Percentiles rank a stretch among this genome's conserved stretches.
Evolutionary conservation across 2,888 invertebrate species (phyloP).

Genomic region (Odontocerum albicorne): DNA sequence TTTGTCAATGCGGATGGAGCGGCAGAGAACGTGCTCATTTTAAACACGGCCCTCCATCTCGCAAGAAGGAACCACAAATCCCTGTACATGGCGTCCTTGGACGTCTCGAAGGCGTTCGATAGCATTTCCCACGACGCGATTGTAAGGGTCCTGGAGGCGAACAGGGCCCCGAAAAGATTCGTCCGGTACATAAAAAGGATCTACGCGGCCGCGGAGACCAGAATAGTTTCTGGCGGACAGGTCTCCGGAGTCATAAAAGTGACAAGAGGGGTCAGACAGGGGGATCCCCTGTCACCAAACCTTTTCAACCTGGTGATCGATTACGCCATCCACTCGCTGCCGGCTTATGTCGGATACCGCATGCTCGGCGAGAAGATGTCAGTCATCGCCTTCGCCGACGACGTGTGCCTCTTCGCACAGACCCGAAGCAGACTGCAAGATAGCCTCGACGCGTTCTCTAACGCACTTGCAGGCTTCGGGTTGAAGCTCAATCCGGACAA

Average conservation of each 20-base stretch:
- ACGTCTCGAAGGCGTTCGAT: conserved; percentile 49
- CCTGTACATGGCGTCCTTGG: conserved; percentile 45
- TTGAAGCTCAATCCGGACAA: too few species aligned
- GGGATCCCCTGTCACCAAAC: conserved; percentile 44
- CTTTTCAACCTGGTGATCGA: conserved; percentile 41
- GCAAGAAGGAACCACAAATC: conserved; percentile 38
- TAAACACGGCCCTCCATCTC: conserved; percentile 39
- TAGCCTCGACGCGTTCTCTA: background rate
- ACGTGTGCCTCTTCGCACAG: background rate
- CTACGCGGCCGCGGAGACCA: conserved; percentile 41
- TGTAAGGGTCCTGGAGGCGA: conserved; percentile 39
- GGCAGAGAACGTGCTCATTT: conserved; percentile 41
- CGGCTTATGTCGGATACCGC: background rate
- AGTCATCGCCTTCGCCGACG: background rate
- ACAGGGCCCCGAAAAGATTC: conserved; percentile 40
- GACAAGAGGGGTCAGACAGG: conserved; percentile 46
- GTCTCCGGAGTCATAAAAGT: conserved; percentile 37
- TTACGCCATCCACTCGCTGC: background rate
- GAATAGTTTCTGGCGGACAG: conserved; percentile 36
- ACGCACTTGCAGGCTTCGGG: too few species aligned
- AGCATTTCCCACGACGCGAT: conserved; percentile 41
- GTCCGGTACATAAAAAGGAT: conserved; percentile 40
- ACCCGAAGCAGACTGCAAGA: background rate
- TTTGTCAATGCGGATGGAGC: conserved; percentile 43
- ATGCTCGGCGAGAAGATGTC: background rate